These are phyloP conservation scores for Phaethornis superciliosus DNA, from an alignment of 2,113 vertebrate genomes.

Conservation along the genomic window DNA sequence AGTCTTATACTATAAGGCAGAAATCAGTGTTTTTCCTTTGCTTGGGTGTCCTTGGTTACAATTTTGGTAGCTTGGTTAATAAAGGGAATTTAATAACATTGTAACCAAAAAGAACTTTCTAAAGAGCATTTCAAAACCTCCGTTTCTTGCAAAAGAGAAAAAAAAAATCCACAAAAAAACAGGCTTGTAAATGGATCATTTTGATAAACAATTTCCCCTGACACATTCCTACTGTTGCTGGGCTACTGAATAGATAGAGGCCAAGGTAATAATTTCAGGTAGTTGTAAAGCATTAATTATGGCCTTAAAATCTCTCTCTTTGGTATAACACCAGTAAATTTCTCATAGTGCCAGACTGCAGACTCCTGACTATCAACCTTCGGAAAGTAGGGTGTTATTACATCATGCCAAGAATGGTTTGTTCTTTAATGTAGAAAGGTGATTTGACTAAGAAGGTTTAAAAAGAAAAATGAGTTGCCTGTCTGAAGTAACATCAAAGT, in stretches of 20 bases:
- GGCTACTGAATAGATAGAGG: not conserved
- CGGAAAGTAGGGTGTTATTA: not conserved
- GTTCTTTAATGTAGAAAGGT: not conserved
- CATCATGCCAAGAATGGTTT: not conserved
- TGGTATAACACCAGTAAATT: not conserved
- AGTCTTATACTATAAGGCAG: not conserved
- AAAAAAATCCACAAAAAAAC: not conserved
- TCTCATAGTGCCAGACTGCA: not conserved
- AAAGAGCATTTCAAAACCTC: not conserved
- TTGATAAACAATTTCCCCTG: conserved; percentile 26
- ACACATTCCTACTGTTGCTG: not conserved
- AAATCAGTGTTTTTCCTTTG: not conserved
- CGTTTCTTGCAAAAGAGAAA: conserved; percentile 11
- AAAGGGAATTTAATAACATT: conserved; percentile 25
- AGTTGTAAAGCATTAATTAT: not conserved
- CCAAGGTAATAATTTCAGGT: not conserved
- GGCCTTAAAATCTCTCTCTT: not conserved
- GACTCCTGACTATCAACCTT: not conserved
- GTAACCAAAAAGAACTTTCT: not conserved
- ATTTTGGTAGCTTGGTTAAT: conserved; percentile 26
- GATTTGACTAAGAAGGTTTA: not conserved
- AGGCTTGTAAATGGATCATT: conserved; percentile 10
- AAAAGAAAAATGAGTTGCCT: not conserved
- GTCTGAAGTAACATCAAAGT: not conserved
- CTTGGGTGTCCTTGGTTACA: conserved; percentile 53